Conservation (phyloP, 2,113 vertebrate genomes). For the Pteronura brasiliensis region DNA sequence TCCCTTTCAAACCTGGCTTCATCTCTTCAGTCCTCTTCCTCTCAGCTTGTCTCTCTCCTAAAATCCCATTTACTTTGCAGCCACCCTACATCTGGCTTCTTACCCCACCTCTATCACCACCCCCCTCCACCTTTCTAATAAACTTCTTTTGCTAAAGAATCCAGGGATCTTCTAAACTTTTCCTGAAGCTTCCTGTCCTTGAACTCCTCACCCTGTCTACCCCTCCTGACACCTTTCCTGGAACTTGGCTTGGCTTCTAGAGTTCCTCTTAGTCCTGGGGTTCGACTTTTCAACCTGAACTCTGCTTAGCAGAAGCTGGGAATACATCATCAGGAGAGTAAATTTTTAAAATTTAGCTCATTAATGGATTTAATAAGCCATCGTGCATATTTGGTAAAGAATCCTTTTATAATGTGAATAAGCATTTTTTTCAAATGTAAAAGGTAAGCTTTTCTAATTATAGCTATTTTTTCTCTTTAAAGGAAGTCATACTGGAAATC, state of each 20-base stretch:
- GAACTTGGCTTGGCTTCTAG: not conserved
- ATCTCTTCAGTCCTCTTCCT: not conserved
- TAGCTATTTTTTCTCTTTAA: not conserved
- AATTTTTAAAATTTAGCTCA: slow-evolving; percentile 17
- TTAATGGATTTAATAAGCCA: not conserved
- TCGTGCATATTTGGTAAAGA: not conserved
- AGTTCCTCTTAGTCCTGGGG: not conserved
- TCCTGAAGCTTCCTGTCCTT: not conserved
- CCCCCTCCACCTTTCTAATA: not conserved
- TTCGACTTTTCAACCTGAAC: not conserved
- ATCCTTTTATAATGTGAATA: not conserved
- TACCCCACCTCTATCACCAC: too few species aligned
- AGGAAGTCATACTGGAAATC: not conserved
- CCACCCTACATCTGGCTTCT: not conserved
- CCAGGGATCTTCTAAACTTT: not conserved
- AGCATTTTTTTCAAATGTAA: slow-evolving; percentile 1
- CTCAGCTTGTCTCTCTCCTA: not conserved
- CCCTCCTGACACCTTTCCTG: not conserved
- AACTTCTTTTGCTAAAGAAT: not conserved
- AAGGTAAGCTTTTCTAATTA: not conserved
- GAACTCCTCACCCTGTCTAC: not conserved
- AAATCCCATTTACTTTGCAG: not conserved
- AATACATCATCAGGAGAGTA: not conserved
- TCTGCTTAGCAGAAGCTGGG: not conserved
- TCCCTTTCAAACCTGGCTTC: not conserved